Conservation (phyloP, 2,888 invertebrate genomes). For the Trissolcus japonicus region DNA sequence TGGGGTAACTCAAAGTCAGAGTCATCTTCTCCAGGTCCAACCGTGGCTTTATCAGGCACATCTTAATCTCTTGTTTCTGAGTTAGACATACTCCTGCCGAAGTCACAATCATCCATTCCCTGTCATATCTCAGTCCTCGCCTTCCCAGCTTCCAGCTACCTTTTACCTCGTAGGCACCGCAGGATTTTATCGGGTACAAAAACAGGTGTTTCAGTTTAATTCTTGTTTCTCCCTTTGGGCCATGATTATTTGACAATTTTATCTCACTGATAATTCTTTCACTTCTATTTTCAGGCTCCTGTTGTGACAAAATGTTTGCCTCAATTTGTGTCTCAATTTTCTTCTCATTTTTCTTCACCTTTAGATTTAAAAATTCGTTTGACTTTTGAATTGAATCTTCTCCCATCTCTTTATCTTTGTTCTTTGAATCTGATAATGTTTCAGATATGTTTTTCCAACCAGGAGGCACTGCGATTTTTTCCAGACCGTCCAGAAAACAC, state of each 20-base stretch:
- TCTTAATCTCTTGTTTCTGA: constrained; percentile 88
- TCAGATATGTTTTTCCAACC: not conserved
- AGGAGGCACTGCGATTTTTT: constrained; percentile 58
- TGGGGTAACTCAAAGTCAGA: constrained; percentile 81
- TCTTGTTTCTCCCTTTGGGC: not conserved
- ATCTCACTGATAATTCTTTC: not conserved
- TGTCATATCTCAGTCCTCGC: constrained; percentile 90
- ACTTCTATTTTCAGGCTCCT: not conserved
- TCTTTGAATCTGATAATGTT: too few relatives aligned
- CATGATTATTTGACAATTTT: not conserved
- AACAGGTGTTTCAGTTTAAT: constrained; percentile 77
- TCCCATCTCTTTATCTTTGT: too few relatives aligned
- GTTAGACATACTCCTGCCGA: constrained; percentile 89
- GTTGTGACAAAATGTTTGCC: not conserved
- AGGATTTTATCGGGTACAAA: constrained; percentile 94
- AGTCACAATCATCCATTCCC: constrained; percentile 95
- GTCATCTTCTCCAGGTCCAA: constrained; percentile 80
- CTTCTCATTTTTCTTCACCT: too few relatives aligned
- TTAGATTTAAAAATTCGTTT: too few relatives aligned
- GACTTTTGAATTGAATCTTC: too few relatives aligned
- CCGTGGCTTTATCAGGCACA: constrained; percentile 87
- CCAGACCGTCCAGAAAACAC: constrained; percentile 82
- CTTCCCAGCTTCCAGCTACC: constrained; percentile 84
- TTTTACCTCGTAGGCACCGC: constrained; percentile 85
- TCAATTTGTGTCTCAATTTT: too few relatives aligned